Evolutionary conservation across 2,797 vertebrate species (phyloP).

Genomic region (Danio albolineatus): DNA sequence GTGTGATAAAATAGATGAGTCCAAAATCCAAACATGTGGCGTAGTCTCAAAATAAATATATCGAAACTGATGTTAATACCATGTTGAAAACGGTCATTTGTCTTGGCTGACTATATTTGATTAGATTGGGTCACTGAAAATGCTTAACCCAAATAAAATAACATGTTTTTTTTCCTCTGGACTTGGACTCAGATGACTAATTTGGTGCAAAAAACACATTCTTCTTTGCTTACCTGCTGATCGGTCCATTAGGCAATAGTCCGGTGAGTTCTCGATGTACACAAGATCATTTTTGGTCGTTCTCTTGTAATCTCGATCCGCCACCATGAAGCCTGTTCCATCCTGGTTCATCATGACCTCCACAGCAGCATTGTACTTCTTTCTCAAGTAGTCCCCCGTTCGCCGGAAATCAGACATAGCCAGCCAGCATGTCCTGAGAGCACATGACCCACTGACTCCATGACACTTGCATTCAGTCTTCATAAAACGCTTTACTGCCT

Average conservation of each 20-base stretch:
- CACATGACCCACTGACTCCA: constrained; percentile 96
- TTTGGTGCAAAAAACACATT: not conserved
- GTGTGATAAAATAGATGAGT: too few species aligned
- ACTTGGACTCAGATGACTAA: not conserved
- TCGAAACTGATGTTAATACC: too few species aligned
- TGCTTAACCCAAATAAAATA: not conserved
- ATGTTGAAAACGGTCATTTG: too few species aligned
- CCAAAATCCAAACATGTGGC: too few species aligned
- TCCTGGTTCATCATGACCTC: constrained; percentile 98
- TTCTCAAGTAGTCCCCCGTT: constrained; percentile 92
- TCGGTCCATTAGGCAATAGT: constrained; percentile 95
- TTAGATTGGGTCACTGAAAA: too few species aligned
- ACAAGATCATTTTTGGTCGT: constrained; percentile 94
- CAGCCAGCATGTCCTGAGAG: constrained; percentile 95
- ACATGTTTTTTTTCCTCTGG: too few species aligned
- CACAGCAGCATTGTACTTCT: constrained; percentile 92
- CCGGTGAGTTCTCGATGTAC: constrained; percentile 96
- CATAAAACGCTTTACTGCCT: constrained; percentile 98
- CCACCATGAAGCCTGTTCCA: constrained; percentile 91
- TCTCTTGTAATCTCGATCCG: constrained; percentile 89
- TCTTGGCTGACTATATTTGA: too few species aligned
- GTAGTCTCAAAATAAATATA: too few species aligned
- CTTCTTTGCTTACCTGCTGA: constrained; percentile 84
- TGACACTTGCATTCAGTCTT: constrained; percentile 99
- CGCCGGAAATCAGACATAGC: constrained; percentile 95